These are phyloP conservation scores for Ennomos quercinarius DNA, from an alignment of 2,888 invertebrate genomes.

Conservation along the genomic window DNA sequence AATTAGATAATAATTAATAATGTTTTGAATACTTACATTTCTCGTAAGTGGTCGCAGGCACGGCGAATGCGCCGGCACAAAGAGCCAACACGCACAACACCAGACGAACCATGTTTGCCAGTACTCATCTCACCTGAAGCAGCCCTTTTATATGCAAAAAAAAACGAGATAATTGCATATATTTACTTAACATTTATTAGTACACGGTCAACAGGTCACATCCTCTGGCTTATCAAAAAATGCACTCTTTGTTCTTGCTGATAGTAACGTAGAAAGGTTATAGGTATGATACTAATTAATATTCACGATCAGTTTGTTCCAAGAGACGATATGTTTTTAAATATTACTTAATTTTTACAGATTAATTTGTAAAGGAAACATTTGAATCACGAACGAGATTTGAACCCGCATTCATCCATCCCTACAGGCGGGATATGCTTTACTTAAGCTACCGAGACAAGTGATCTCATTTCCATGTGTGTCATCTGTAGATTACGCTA, in stretches of 20 bases:
- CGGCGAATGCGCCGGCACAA: conserved; percentile 61
- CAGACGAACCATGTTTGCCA: conserved; percentile 67
- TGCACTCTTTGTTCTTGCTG: conserved; percentile 15
- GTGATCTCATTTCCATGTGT: too few species aligned
- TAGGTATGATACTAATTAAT: conserved; percentile 49
- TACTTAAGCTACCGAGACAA: too few species aligned
- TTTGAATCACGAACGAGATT: too few species aligned
- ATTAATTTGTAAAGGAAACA: too few species aligned
- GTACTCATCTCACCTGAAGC: conserved; percentile 43
- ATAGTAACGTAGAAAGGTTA: conserved; percentile 13
- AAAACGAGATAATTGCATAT: conserved; percentile 29
- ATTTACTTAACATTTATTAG: neutral
- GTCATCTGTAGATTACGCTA: too few species aligned
- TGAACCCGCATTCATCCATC: too few species aligned
- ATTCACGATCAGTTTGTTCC: neutral
- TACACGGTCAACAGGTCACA: conserved; percentile 21
- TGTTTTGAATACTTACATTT: conserved; percentile 65
- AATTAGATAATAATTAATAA: too few species aligned
- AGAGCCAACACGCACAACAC: conserved; percentile 66
- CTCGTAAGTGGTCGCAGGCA: conserved; percentile 53
- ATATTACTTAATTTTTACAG: too few species aligned
- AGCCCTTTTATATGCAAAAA: conserved; percentile 50
- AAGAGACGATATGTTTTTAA: conserved; percentile 2
- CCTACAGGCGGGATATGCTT: too few species aligned
- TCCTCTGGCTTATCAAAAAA: conserved; percentile 21